Conservation (phyloP, 2,797 vertebrate genomes). For the Lithobates sylvaticus region DNA sequence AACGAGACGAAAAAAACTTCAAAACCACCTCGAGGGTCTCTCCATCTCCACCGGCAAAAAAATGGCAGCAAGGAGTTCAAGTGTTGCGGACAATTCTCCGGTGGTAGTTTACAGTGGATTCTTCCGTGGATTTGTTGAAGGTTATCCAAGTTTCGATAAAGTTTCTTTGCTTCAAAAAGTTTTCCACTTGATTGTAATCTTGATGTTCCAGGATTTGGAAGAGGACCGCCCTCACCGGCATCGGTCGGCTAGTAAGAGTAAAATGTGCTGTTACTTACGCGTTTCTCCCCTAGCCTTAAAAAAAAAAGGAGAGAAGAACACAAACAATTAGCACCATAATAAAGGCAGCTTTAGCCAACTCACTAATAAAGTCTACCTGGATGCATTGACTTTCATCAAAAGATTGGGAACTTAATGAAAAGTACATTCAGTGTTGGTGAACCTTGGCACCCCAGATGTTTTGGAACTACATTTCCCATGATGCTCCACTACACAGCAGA, state of each 20-base stretch:
- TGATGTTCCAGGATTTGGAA: slow-evolving; percentile 53
- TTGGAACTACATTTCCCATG: too few species aligned
- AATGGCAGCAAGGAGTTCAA: background rate
- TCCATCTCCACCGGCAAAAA: background rate
- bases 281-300: slow-evolving; percentile 88
- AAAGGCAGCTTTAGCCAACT: background rate
- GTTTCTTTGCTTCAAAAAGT: background rate
- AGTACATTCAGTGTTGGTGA: too few species aligned
- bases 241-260: slow-evolving; percentile 82
- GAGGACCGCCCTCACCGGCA: background rate
- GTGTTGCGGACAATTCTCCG: background rate
- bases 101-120: background rate
- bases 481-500: too few species aligned
- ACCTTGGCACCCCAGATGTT: too few species aligned
- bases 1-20: too few species aligned
- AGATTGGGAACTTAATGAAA: too few species aligned
- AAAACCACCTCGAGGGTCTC: too few species aligned
- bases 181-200: slow-evolving; percentile 31
- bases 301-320: slow-evolving; percentile 8
- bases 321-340: background rate
- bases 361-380: too few species aligned
- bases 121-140: background rate
- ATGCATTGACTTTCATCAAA: too few species aligned
- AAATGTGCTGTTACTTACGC: slow-evolving; percentile 92
- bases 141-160: background rate